These are phyloP conservation scores for Cetonia aurata DNA, from an alignment of 2,888 invertebrate species.

Conservation along the genomic window DNA sequence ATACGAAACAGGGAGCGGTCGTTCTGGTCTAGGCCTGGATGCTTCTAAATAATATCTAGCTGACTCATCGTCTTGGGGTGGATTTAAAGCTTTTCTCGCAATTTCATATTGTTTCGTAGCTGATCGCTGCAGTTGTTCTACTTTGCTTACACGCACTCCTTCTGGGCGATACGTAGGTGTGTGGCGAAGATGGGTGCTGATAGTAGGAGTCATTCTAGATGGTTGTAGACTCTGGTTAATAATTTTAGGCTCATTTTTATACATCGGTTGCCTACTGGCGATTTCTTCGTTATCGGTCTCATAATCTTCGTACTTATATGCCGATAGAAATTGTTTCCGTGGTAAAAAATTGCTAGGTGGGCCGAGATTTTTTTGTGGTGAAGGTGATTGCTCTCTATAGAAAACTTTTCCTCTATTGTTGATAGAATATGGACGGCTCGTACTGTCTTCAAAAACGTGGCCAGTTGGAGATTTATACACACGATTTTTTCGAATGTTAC, in stretches of 20 bases:
- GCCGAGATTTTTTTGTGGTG: too few species aligned
- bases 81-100: neutral
- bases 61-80: neutral
- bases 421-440: too few species aligned
- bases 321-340: too few species aligned
- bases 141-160: neutral
- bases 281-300: too few species aligned
- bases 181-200: neutral
- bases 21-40: neutral
- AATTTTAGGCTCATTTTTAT: neutral
- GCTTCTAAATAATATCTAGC: neutral
- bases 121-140: neutral
- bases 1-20: neutral
- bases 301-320: too few species aligned
- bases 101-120: conserved; percentile 2
- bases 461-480: too few species aligned
- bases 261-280: neutral
- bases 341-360: too few species aligned
- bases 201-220: conserved; percentile 5
- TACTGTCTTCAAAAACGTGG: too few species aligned
- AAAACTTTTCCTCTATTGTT: too few species aligned
- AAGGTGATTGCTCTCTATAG: too few species aligned
- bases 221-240: neutral
- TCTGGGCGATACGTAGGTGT: neutral
- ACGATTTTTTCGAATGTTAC: neutral